phyloP scores from a whole-genome alignment of 1,140 invertebrate species.

The Solenopsis fugax region DNA sequence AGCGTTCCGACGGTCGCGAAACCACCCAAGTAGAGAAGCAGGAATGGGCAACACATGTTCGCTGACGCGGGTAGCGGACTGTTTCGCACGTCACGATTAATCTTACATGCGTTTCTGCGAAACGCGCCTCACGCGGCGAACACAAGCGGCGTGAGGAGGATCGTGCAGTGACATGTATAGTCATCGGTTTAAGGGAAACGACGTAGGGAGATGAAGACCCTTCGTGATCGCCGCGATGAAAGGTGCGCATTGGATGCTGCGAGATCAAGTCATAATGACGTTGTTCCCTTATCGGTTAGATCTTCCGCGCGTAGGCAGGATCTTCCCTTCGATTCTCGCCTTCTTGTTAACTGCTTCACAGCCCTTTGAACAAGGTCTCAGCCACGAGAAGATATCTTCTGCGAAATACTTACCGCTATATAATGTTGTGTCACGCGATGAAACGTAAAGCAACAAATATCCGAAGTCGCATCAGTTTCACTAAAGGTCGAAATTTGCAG shows the following conservation, averaged over 20 bases:
- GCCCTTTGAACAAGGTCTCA: neutral
- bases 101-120: constrained; percentile 71
- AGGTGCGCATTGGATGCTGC: constrained; percentile 21
- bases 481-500: neutral
- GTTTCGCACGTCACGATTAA: constrained; percentile 70
- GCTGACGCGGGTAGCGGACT: constrained; percentile 53
- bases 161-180: constrained; percentile 18
- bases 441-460: neutral
- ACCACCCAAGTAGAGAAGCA: constrained; percentile 67
- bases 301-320: constrained; percentile 7
- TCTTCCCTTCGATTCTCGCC: neutral
- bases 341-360: constrained; percentile 6
- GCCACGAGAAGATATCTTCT: neutral
- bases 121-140: constrained; percentile 61
- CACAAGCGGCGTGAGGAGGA: neutral
- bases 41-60: constrained; percentile 71
- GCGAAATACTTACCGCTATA: neutral
- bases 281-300: constrained; percentile 24
- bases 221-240: constrained; percentile 15
- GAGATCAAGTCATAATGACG: constrained; percentile 22
- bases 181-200: constrained; percentile 44
- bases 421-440: neutral
- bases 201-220: constrained; percentile 24
- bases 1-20: constrained; percentile 37
- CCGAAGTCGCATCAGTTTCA: neutral